Conservation (phyloP, 2,113 vertebrate genomes). For the Melanostigma gelatinosum region DNA sequence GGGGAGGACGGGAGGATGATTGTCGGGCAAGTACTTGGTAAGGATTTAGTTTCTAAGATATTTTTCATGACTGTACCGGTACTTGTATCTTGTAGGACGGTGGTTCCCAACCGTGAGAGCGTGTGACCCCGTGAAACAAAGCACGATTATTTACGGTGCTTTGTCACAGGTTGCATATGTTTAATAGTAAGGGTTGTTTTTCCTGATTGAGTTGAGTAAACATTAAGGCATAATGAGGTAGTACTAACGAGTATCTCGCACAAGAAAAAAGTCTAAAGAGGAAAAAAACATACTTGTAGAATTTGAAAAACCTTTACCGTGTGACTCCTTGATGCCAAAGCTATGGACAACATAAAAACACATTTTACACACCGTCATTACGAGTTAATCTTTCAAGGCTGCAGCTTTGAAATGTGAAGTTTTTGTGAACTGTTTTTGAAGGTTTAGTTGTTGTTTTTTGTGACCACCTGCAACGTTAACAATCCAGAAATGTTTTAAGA, state of each 20-base stretch:
- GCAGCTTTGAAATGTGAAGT: neutral
- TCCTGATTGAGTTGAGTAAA: neutral
- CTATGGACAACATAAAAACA: neutral
- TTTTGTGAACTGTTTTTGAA: too few relatives aligned
- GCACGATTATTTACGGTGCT: neutral
- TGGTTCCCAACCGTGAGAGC: neutral
- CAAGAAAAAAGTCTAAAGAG: neutral
- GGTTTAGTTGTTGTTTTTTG: neutral
- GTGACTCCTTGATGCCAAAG: neutral
- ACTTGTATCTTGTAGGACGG: neutral
- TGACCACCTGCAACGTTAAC: neutral
- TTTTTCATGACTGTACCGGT: neutral
- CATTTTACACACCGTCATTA: neutral
- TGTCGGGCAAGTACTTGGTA: constrained; percentile 91
- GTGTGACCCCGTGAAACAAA: neutral
- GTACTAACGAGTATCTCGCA: neutral
- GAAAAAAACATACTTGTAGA: neutral
- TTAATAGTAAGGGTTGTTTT: neutral
- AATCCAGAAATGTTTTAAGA: neutral
- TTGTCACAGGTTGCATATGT: neutral
- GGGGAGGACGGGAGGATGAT: constrained; percentile 92
- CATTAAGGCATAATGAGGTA: neutral
- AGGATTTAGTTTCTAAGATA: constrained; percentile 41
- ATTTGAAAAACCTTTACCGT: neutral
- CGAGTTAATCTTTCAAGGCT: neutral